Evolutionary conservation across 2,888 invertebrate species (phyloP).

Genomic region (Cephus sareptanus): DNA sequence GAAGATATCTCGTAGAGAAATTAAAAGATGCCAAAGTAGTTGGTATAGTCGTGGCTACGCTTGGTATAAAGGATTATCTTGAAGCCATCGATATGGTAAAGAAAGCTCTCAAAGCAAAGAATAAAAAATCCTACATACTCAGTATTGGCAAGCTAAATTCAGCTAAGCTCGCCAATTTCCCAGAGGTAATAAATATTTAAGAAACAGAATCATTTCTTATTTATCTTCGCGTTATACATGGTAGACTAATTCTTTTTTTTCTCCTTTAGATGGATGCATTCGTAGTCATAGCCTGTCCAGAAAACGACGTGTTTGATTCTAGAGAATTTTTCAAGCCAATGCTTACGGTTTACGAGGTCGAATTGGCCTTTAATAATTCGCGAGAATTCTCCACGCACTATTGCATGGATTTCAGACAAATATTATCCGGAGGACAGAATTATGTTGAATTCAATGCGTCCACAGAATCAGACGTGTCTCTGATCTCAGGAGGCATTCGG

Average conservation of each 20-base stretch:
- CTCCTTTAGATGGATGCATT: constrained; percentile 85
- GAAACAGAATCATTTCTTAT: not conserved
- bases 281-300: constrained; percentile 91
- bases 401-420: constrained; percentile 79
- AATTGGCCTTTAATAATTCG: constrained; percentile 79
- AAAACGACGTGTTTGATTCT: constrained; percentile 85
- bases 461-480: constrained; percentile 74
- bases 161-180: constrained; percentile 94
- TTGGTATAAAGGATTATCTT: constrained; percentile 84
- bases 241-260: constrained; percentile 20
- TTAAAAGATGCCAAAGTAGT: constrained; percentile 89
- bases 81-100: constrained; percentile 81
- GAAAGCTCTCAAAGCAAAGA: constrained; percentile 73
- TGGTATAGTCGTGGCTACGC: constrained; percentile 91
- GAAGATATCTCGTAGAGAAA: constrained; percentile 88
- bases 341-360: constrained; percentile 92
- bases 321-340: constrained; percentile 91
- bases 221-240: not conserved
- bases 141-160: constrained; percentile 95
- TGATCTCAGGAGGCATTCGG: constrained; percentile 79
- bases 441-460: constrained; percentile 64
- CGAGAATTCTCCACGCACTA: constrained; percentile 71
- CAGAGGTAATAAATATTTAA: constrained; percentile 71
- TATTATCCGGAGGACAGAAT: constrained; percentile 74
- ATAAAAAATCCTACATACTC: constrained; percentile 90